These are phyloP conservation scores for Ylistrum balloti DNA, from an alignment of 1,140 invertebrate species.

Conservation along the genomic window DNA sequence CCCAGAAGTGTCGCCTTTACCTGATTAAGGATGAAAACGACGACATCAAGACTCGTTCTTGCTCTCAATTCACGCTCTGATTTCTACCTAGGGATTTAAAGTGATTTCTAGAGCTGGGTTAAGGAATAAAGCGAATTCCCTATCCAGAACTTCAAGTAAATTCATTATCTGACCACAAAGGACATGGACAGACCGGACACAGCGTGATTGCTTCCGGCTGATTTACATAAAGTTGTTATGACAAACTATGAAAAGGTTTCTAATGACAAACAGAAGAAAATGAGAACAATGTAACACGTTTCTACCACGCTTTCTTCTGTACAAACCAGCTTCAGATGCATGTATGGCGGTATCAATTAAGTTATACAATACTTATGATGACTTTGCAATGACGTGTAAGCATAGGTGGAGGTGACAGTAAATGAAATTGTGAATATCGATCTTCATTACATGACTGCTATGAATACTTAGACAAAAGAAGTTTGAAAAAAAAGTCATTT, in stretches of 20 bases:
- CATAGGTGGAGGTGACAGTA: no score
- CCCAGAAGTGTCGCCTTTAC: background rate
- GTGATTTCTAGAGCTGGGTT: background rate
- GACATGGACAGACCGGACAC: background rate
- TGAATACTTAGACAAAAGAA: no score
- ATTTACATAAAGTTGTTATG: slow-evolving; percentile 11
- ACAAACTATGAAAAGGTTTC: background rate
- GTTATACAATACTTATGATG: no score
- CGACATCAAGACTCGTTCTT: background rate
- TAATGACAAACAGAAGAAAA: background rate
- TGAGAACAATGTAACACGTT: no score
- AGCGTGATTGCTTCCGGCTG: background rate
- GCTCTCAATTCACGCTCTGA: background rate
- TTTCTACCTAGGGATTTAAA: background rate
- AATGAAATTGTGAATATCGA: no score
- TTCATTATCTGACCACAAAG: slow-evolving; percentile 27
- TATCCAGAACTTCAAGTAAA: background rate
- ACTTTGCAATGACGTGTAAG: no score
- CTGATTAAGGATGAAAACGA: background rate
- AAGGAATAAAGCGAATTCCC: slow-evolving; percentile 11
- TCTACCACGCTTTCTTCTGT: no score
- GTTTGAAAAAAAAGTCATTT: no score
- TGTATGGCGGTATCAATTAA: no score
- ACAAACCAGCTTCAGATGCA: no score
- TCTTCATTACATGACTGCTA: no score